Conservation (phyloP, 2,888 invertebrate species). For the Ormyrus thymus region DNA sequence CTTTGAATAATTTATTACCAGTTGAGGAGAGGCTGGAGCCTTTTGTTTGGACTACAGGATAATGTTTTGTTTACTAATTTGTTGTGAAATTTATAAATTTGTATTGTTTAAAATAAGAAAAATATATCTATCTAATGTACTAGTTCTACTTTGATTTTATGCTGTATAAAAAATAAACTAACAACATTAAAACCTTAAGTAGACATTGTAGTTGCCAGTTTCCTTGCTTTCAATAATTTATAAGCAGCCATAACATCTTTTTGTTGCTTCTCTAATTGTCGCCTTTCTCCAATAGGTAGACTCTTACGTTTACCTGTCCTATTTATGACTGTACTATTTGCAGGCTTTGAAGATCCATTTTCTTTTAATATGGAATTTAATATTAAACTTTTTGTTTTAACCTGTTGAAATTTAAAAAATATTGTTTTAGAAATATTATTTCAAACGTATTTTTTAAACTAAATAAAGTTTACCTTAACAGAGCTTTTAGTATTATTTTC, state of each 20-base stretch:
- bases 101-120: slow-evolving; percentile 46
- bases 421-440: slow-evolving; percentile 19
- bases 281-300: slow-evolving; percentile 78
- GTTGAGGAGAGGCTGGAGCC: slow-evolving; percentile 89
- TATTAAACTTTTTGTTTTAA: slow-evolving; percentile 81
- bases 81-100: slow-evolving; percentile 30
- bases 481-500: slow-evolving; percentile 67
- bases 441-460: not conserved
- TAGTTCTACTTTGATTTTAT: slow-evolving; percentile 48
- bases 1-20: slow-evolving; percentile 88
- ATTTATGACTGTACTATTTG: slow-evolving; percentile 62
- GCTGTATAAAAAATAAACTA: slow-evolving; percentile 50
- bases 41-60: slow-evolving; percentile 91
- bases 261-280: slow-evolving; percentile 79
- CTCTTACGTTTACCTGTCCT: slow-evolving; percentile 80
- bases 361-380: slow-evolving; percentile 75
- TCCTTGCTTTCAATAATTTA: slow-evolving; percentile 75
- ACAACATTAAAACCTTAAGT: slow-evolving; percentile 53
- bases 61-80: slow-evolving; percentile 55
- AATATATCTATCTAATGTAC: slow-evolving; percentile 17
- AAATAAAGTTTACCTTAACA: slow-evolving; percentile 67
- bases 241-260: slow-evolving; percentile 79
- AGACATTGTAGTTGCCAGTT: slow-evolving; percentile 42
- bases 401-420: slow-evolving; percentile 73
- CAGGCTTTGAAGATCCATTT: slow-evolving; percentile 30